These are phyloP conservation scores for Alosa alosa DNA, from an alignment of 2,113 vertebrate species.

Conservation along the genomic window DNA sequence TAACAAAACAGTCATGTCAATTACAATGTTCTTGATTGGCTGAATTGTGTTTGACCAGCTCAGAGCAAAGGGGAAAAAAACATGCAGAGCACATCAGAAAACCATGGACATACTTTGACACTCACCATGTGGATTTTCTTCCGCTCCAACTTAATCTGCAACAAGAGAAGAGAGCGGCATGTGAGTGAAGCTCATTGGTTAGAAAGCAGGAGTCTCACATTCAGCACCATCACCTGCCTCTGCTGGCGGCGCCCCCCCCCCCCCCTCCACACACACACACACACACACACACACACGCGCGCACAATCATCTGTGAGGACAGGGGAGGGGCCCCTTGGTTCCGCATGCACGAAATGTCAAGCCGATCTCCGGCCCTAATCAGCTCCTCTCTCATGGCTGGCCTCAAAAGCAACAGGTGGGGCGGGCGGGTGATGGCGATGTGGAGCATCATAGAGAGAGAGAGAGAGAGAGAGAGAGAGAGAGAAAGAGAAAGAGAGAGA, in stretches of 20 bases:
- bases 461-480: neutral
- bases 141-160: constrained; percentile 17
- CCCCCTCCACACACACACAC: too few relatives aligned
- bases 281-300: neutral
- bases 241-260: neutral
- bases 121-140: constrained; percentile 37
- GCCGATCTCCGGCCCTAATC: neutral
- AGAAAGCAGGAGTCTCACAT: neutral
- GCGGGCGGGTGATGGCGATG: neutral
- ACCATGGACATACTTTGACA: neutral
- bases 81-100: too few relatives aligned
- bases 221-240: neutral
- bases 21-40: neutral
- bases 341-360: neutral
- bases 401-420: neutral
- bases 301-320: neutral
- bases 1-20: neutral
- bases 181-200: neutral
- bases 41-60: too few relatives aligned
- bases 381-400: neutral
- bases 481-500: neutral
- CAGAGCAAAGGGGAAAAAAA: neutral
- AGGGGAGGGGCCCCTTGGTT: neutral
- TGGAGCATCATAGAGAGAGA: neutral
- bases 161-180: neutral